Evolutionary conservation across 2,113 vertebrate genomes (phyloP).

Genomic region (Ahaetulla prasina): DNA sequence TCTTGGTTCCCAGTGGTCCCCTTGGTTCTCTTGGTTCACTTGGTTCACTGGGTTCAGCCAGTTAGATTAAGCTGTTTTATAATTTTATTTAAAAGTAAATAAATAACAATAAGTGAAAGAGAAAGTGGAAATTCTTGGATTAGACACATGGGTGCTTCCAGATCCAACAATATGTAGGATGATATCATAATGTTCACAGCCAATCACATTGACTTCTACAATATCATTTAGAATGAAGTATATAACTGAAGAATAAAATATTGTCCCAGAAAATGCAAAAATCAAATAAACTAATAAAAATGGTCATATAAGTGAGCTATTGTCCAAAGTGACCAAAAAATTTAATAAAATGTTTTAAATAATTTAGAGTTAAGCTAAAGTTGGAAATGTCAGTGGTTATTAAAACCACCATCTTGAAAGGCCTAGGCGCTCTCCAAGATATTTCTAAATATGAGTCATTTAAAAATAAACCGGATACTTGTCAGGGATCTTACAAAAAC

Average conservation of each 20-base stretch:
- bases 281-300: not conserved
- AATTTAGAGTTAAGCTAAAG: not conserved
- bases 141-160: not conserved
- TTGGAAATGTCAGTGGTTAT: not conserved
- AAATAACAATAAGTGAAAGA: not conserved
- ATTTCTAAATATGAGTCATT: conserved; percentile 23
- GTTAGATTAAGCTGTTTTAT: not conserved
- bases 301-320: not conserved
- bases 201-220: not conserved
- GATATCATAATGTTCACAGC: not conserved
- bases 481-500: not conserved
- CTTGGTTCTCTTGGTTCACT: not conserved
- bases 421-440: conserved; percentile 9
- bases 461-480: not conserved
- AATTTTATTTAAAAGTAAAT: not conserved
- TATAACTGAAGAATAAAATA: not conserved
- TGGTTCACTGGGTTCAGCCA: not conserved
- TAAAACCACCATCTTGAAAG: not conserved
- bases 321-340: not conserved
- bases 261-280: not conserved
- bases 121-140: not conserved
- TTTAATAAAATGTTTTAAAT: not conserved
- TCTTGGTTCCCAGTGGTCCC: too few species aligned
- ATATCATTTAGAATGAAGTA: not conserved
- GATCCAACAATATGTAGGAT: not conserved